These are phyloP conservation scores for Tinamus major DNA, from an alignment of 2,797 vertebrate species.

Conservation along the genomic window DNA sequence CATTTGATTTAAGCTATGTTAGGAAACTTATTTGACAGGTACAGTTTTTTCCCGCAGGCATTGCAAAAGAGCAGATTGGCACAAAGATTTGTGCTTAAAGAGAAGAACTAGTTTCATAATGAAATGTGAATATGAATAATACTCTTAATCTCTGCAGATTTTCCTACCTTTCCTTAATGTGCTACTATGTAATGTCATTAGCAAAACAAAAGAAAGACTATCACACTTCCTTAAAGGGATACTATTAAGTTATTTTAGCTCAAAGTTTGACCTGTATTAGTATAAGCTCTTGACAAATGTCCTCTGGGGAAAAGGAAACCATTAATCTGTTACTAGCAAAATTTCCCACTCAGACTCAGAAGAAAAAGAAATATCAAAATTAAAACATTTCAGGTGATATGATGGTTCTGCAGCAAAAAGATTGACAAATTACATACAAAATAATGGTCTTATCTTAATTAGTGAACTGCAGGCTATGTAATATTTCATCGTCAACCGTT, in stretches of 20 bases:
- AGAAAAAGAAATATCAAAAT: background rate
- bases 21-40: slow-evolving; percentile 27
- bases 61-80: background rate
- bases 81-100: background rate
- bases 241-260: background rate
- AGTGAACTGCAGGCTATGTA: background rate
- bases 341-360: background rate
- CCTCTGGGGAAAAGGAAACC: background rate
- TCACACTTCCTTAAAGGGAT: background rate
- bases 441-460: background rate
- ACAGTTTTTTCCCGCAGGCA: background rate
- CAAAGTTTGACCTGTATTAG: slow-evolving; percentile 18
- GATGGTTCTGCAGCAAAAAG: background rate
- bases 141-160: slow-evolving; percentile 20
- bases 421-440: background rate
- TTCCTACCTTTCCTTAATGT: slow-evolving; percentile 3
- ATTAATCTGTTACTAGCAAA: slow-evolving; percentile 2
- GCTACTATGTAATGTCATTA: slow-evolving; percentile 1
- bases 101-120: background rate
- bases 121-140: slow-evolving; percentile 15
- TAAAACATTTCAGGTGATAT: background rate
- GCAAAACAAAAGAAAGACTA: slow-evolving; percentile 22
- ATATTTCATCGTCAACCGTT: background rate
- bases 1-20: slow-evolving; percentile 17
- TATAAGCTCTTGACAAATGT: slow-evolving; percentile 9